Evolutionary conservation across 2,797 vertebrate species (phyloP), one percentile per base, ranked within the genome.

Genomic region (Etheostoma perlongum): DNA sequence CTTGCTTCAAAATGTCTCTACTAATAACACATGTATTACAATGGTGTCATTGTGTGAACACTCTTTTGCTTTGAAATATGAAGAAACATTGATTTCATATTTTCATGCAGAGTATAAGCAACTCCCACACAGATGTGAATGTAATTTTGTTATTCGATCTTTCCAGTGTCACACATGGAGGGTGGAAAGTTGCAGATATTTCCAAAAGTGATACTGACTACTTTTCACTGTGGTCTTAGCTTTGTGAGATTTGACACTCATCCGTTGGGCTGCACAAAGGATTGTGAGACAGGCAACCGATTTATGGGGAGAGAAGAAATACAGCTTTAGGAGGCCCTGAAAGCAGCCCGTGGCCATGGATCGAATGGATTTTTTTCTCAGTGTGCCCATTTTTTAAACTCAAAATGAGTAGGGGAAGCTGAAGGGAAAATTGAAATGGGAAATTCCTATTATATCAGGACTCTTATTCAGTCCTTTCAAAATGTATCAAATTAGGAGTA

Each of bases 291-390:
- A 90, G 79, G 84, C 84, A 78, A 91, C 92, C 92, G 62, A 92
- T 92, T 91, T 85, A 79, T 76, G 67, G 72, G 81, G 85, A 90
- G 80, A 84, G 85, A 88, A 85, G 87, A 93, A 93, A 91, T 93
- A 83, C 85, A 85, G 89, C 86, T 94, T 93, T 90, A 91, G 89
- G 85, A 89, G 85, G 66, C 84, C 81, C 83, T 90, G 88, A 92
- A 93, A 92, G 90, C 91, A 75, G 90, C 92, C 90, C 19, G 71
- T 87, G 88, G 92, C 83, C 89, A 92, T 74, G 83, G 73, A 91
- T 84, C 83, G 47, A 93, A 94, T 93, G 82, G 91, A 95, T 94
- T 94, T 92, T 11, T 69, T 87, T 88, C 87, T 87, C 83, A 74
- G 78, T 89, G 82, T 80, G 77, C 75, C 76, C 76, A 86, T 93